Evolutionary conservation across 2,797 vertebrate species (phyloP), one percentile per base, ranked within the genome.

Genomic region (Botia almorhae): DNA sequence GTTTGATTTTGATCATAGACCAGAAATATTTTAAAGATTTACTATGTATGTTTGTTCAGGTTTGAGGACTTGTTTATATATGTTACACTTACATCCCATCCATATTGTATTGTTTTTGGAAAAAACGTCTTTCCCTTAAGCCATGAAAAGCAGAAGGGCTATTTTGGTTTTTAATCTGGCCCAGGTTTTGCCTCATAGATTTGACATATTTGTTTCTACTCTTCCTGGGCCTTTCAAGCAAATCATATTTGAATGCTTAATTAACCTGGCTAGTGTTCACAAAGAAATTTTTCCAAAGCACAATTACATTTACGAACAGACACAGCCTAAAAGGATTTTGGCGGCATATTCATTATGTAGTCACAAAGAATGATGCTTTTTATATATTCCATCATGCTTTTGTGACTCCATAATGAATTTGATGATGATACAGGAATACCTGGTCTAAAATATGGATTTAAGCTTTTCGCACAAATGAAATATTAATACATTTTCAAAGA

Each of bases 401-500:
- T 61, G 60, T 29, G 60, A 61, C 12, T 29, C 26, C 6, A 1
- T 33, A 61, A 61, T 61, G 26, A 61, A 61, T 29, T 61, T 29
- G 26, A 61, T 33, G 60, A 26, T 17, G 26, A 61, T 16, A 33
- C 13, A 61, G 60, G 19, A 51, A 61, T 43, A 79, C 77, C 77
- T 76, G 55, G 55, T 26, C 1, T 21, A 56, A 82, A 77, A 80
- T 58, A 69, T 80, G 39, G 58, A 80, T 73, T 61, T 76, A 74
- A 85, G 63, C 50, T 63, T 55, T 81, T 71, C 60, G n/a, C 14
- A 56, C 39, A 71, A 17, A 64, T 84, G 36, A 79, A 79, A 81
- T 71, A 70, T 85, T 50, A 81, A 85, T 81, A 85, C 58, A 76
- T 85, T 55, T 77, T 80, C 78, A 78, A 81, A 74, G 60, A 55